phyloP scores from a whole-genome alignment of 2,888 invertebrate genomes.

The Ophraella communa region DNA sequence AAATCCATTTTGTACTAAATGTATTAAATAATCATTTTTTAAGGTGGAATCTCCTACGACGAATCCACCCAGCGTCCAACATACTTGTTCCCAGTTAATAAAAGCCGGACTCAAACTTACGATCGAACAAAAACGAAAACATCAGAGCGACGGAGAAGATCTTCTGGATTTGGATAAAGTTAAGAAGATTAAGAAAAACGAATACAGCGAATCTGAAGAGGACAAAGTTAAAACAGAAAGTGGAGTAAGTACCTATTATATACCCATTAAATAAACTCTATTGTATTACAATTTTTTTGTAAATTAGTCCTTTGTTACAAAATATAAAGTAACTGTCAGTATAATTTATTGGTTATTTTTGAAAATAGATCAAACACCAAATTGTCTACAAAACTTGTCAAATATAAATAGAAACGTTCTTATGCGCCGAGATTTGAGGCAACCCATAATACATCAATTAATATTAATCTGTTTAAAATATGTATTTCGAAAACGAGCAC shows the following conservation, averaged over 20 bases:
- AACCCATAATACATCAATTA: not conserved
- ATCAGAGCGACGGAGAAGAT: constrained; percentile 70
- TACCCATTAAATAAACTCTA: not conserved
- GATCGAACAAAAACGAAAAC: constrained; percentile 86
- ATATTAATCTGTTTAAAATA: not conserved
- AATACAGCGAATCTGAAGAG: constrained; percentile 63
- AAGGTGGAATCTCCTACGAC: constrained; percentile 55
- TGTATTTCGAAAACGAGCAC: not conserved
- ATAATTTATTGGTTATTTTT: no score
- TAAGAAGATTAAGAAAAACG: constrained; percentile 60
- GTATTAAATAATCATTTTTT: constrained; percentile 45
- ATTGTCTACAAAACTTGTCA: not conserved
- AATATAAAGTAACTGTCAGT: no score
- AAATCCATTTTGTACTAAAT: no score
- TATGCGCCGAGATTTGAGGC: not conserved
- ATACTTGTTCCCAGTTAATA: constrained; percentile 89
- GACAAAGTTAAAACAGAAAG: constrained; percentile 55
- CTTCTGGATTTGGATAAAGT: constrained; percentile 58
- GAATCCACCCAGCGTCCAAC: constrained; percentile 68
- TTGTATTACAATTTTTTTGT: not conserved
- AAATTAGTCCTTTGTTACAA: no score
- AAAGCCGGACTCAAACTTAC: constrained; percentile 90
- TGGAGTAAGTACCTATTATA: constrained; percentile 50
- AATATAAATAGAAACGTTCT: not conserved
- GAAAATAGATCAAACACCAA: not conserved